These are phyloP conservation scores for Microhierax caerulescens DNA, from an alignment of 2,797 vertebrate genomes.

Conservation along the genomic window DNA sequence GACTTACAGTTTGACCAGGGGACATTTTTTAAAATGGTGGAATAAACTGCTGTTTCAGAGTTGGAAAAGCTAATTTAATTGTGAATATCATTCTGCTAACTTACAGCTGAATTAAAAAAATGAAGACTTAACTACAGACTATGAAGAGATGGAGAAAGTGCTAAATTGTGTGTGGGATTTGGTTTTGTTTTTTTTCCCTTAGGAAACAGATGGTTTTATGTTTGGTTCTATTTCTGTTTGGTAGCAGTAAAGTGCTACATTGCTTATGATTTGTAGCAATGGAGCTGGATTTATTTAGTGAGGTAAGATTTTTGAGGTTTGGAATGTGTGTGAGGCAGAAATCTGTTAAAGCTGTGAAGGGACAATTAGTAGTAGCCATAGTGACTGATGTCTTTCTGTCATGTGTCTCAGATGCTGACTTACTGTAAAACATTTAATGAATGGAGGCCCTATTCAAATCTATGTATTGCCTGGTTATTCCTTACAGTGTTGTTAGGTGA, in stretches of 20 bases:
- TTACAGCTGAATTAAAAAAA: neutral
- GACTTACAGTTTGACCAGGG: neutral
- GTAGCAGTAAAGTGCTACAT: neutral
- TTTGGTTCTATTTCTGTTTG: neutral
- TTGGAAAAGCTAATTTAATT: neutral
- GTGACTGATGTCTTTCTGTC: neutral
- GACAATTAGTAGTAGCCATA: neutral
- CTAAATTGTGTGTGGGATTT: neutral
- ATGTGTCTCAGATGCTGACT: neutral
- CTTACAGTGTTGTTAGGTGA: neutral
- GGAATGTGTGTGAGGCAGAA: neutral
- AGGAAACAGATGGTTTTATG: constrained; percentile 19
- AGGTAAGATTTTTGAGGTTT: neutral
- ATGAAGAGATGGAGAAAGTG: neutral
- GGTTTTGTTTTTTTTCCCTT: neutral
- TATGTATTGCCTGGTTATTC: neutral
- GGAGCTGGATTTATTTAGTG: neutral
- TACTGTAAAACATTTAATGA: neutral
- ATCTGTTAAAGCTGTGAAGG: neutral
- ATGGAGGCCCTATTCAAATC: neutral
- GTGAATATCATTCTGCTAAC: neutral
- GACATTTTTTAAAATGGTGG: neutral
- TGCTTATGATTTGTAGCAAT: neutral
- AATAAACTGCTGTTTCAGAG: neutral
- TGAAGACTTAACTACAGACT: neutral